A percentile compares a stretch with the other conserved stretches of the same genome.
phyloP scores from a whole-genome alignment of 2,888 invertebrate species.

The Oithona nana region DNA sequence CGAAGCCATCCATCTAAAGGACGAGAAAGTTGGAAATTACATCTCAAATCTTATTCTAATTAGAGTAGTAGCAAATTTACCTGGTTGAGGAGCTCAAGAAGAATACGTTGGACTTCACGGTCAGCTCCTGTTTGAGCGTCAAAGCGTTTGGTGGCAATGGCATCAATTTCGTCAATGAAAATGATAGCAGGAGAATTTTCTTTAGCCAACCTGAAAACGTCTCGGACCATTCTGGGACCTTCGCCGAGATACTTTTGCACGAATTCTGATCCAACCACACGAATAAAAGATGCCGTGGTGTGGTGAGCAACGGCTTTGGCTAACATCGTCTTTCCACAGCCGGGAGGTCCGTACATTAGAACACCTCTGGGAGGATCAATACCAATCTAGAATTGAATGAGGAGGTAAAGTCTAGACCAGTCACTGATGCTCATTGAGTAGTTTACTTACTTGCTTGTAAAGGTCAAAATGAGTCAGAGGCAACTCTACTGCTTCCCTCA shows the following conservation, averaged over 20 bases:
- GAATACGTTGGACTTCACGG: conserved; percentile 91
- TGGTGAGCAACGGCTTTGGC: conserved; percentile 98
- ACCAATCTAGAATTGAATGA: conserved; percentile 32
- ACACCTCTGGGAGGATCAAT: conserved; percentile 97
- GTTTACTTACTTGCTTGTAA: conserved; percentile 59
- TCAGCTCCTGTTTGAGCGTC: conserved; percentile 98
- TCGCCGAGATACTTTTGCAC: conserved; percentile 98
- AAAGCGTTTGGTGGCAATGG: conserved; percentile 96
- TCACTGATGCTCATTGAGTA: no score
- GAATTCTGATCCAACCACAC: conserved; percentile 94
- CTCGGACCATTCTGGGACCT: conserved; percentile 96
- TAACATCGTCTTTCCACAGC: conserved; percentile 98
- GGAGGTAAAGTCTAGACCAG: no score
- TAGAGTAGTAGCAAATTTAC: no score
- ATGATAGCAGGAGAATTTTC: conserved; percentile 99
- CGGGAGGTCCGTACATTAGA: conserved; percentile 96
- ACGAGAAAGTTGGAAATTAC: no score
- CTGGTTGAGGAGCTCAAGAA: conserved; percentile 88
- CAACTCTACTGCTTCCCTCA: conserved; percentile 91
- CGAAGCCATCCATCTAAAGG: conserved; percentile 99
- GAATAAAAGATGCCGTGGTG: conserved; percentile 41
- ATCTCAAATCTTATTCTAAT: no score
- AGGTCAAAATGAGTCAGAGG: conserved; percentile 95
- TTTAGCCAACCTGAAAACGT: conserved; percentile 94
- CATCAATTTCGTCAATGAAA: conserved; percentile 99